phyloP scores from a whole-genome alignment of 2,797 vertebrate genomes.

The Halcyon leucocephala region DNA sequence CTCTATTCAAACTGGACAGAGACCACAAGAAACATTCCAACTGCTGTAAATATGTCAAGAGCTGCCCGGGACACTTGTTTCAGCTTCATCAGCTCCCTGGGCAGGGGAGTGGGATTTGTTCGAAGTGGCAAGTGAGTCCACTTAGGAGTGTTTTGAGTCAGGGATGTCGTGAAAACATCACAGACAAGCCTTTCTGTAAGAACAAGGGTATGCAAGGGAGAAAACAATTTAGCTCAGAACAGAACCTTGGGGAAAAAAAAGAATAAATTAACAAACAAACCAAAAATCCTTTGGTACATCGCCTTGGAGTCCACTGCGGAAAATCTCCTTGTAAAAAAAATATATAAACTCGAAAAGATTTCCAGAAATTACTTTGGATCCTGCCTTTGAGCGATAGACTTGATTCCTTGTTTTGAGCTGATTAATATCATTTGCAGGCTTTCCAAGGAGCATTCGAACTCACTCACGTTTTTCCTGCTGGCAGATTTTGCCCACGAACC shows the following conservation, averaged over 20 bases:
- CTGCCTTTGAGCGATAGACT: neutral
- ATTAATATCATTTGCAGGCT: neutral
- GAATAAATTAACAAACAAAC: neutral
- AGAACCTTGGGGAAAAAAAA: neutral
- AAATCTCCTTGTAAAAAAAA: neutral
- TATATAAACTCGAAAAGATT: neutral
- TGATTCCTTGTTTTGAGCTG: neutral
- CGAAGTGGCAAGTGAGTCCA: fast-evolving
- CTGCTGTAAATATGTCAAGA: neutral
- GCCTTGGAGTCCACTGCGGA: neutral
- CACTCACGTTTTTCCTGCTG: neutral
- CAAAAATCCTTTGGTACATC: neutral
- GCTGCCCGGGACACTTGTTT: neutral
- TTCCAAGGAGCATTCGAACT: neutral
- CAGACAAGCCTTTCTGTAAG: neutral
- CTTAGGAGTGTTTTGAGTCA: fast-evolving
- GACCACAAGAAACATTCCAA: neutral
- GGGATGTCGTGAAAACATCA: fast-evolving
- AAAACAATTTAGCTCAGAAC: neutral
- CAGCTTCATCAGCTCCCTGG: neutral
- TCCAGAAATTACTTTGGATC: neutral
- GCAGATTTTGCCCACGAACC: too few species aligned
- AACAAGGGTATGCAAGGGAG: neutral
- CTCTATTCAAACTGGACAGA: fast-evolving
- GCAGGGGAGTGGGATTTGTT: neutral